Base-by-base conservation (phyloP, 2,113 vertebrate genomes). In the Neolamprologus variostigma region DNA sequence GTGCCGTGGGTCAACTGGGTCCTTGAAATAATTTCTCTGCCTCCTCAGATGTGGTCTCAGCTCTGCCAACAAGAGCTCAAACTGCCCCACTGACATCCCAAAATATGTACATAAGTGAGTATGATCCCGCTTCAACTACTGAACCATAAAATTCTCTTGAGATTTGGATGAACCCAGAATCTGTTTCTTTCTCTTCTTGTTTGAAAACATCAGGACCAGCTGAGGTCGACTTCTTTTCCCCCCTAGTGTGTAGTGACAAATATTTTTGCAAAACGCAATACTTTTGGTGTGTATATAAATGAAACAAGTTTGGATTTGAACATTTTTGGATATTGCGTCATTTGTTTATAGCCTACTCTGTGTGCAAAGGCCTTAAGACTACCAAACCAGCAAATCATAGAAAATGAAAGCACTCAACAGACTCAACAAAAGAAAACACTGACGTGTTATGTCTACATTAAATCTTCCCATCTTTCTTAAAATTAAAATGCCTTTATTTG, bases 341-440 rank as follows among this genome's bases (percentile, higher is more conserved):
- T 66, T 66, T 37, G 4, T 66, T 8, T n/a, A 66, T 37, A 66
- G 19, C 0, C 0, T 19, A 37, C 19, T 66, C 61, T 21, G 33
- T 66, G 3, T 37, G 0, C 10, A 66, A 66, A 37, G 7, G 0
- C 61, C 33, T 21, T 37, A 28, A 73, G 21, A 47, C 42, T 11
- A 47, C 71, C 9, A 76, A 76, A 19, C 71, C 71, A 28, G 1
- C 0, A 31, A 76, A 28, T 50, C 16, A 76, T 12, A 76, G 23
- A 76, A 19, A 76, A 31, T 76, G 16, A 28, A 76, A 76, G 23
- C 23, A 47, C 42, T 50, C 40, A 42, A 42, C 40, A 42, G 23
- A 76, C 16, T 76, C 42, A 50, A 19, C 71, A 50, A 50, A 76
- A 76, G 16, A 47, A 76, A 76, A 31, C 71, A 68, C 71, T 19